phyloP scores from a whole-genome alignment of 2,797 vertebrate genomes.

The Poeciliopsis paucimaculata region DNA sequence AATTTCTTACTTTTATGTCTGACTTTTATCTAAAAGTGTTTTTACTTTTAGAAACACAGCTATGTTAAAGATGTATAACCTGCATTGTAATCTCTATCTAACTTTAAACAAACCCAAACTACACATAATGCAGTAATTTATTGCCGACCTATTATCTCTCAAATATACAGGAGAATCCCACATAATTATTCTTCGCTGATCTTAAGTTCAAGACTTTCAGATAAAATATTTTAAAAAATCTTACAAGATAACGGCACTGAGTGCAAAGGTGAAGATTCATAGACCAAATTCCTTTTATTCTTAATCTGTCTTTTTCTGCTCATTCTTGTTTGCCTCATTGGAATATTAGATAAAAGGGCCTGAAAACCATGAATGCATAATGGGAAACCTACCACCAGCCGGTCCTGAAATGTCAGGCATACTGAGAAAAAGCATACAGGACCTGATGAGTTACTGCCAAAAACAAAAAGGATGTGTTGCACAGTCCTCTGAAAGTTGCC shows the following conservation, averaged over 20 bases:
- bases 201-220: background rate
- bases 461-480: conserved; percentile 26
- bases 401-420: conserved; percentile 3
- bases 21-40: background rate
- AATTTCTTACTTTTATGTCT: too few species aligned
- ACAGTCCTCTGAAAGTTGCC: conserved; percentile 22
- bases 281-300: background rate
- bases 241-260: background rate
- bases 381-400: background rate
- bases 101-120: background rate
- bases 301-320: background rate
- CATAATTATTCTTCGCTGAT: background rate
- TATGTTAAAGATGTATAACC: background rate
- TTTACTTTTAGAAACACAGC: background rate
- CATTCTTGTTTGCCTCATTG: background rate
- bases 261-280: background rate
- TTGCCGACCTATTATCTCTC: background rate
- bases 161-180: background rate
- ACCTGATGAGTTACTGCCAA: background rate
- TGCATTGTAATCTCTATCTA: background rate
- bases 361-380: conserved; percentile 1
- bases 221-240: background rate
- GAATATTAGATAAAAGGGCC: background rate
- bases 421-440: background rate
- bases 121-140: background rate